phyloP scores from a whole-genome alignment of 2,797 vertebrate genomes.

The Delichon dasypus region DNA sequence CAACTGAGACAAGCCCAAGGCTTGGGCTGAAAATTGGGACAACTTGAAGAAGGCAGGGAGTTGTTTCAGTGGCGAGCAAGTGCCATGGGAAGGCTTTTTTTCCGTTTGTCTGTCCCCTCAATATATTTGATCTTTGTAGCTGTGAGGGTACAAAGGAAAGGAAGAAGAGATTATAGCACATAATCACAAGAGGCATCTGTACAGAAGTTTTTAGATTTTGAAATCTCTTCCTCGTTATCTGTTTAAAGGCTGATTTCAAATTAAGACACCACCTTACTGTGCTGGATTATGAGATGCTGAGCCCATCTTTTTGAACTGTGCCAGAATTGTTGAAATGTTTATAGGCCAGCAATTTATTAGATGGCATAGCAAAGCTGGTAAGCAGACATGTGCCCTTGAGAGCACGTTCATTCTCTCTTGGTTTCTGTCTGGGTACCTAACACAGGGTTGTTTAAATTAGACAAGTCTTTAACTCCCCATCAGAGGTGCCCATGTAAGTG shows the following conservation, averaged over 20 bases:
- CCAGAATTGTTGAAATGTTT: neutral
- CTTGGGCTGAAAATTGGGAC: neutral
- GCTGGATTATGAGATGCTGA: neutral
- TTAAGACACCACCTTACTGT: neutral
- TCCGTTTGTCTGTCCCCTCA: neutral
- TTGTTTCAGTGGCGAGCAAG: neutral
- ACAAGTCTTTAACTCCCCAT: conserved; percentile 32
- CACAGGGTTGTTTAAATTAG: conserved; percentile 4
- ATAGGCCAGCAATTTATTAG: neutral
- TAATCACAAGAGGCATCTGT: neutral
- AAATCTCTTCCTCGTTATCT: neutral
- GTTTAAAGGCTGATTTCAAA: neutral
- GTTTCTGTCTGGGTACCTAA: neutral
- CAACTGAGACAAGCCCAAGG: neutral
- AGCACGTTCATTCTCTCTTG: neutral
- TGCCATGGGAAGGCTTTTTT: neutral
- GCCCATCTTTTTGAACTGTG: neutral
- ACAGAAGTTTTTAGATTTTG: neutral
- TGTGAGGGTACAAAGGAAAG: neutral
- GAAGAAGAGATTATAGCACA: neutral
- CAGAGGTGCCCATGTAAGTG: neutral
- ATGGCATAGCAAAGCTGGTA: neutral
- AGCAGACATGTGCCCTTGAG: neutral
- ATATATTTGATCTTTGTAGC: neutral
- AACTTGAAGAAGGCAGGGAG: neutral